Evolutionary conservation across 2,113 vertebrate genomes (phyloP).

Genomic region (Otolemur garnettii): DNA sequence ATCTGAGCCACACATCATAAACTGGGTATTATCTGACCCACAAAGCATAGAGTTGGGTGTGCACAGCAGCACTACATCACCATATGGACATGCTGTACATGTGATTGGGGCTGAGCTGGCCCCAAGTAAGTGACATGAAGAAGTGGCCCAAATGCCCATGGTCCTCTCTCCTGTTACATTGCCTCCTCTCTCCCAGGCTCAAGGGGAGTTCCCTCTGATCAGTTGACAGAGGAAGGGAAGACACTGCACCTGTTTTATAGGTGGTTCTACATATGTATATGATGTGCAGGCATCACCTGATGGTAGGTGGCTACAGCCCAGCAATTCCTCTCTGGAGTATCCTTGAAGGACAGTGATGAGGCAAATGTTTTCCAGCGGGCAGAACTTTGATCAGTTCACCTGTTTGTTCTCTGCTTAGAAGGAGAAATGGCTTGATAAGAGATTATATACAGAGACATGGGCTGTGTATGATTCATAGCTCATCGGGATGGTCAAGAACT

Average conservation of each 20-base stretch:
- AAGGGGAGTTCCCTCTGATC: not conserved
- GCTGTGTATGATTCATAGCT: not conserved
- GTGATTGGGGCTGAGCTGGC: no score
- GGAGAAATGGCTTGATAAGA: not conserved
- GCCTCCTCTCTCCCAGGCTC: not conserved
- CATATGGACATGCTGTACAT: no score
- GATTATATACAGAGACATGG: not conserved
- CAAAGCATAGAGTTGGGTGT: not conserved
- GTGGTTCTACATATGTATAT: not conserved
- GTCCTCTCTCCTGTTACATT: not conserved
- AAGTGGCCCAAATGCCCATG: not conserved
- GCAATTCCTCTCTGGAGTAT: not conserved
- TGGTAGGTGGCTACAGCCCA: no score
- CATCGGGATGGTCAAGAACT: not conserved
- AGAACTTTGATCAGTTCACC: not conserved
- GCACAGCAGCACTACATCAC: not conserved
- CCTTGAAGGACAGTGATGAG: not conserved
- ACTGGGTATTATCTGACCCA: not conserved
- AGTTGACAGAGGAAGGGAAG: not conserved
- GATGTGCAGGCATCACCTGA: not conserved
- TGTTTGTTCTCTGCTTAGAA: not conserved
- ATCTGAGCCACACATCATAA: not conserved
- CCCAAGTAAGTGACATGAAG: not conserved
- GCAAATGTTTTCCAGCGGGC: not conserved
- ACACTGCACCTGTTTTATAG: not conserved